Conservation (phyloP, 53 echinoderm and acorn worm species). For the Crossaster papposus region DNA sequence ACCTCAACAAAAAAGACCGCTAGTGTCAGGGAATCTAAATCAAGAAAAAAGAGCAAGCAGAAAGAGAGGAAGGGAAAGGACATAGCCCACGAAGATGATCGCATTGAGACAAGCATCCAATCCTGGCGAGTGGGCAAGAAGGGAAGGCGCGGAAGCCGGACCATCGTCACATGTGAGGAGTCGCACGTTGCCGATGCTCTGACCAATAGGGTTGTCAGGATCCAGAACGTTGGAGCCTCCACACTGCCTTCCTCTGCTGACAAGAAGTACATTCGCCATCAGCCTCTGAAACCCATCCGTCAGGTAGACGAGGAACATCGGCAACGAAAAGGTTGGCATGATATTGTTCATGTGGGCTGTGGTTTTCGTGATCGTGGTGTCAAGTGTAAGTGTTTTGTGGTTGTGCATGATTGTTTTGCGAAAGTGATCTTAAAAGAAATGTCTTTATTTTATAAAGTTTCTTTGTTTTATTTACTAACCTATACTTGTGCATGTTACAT, state of each 20-base stretch:
- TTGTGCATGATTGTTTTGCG: constrained; percentile 9
- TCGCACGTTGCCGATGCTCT: constrained; percentile 24
- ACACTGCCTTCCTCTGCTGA: constrained; percentile 62
- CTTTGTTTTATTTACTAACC: background rate
- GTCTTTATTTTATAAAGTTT: background rate
- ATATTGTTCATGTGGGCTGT: constrained; percentile 53
- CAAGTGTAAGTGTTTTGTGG: constrained; percentile 23
- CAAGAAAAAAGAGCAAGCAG: background rate
- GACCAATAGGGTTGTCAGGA: constrained; percentile 60
- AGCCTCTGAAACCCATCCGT: constrained; percentile 92
- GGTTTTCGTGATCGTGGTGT: constrained; percentile 47
- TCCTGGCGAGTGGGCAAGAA: constrained; percentile 53
- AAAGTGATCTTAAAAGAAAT: background rate
- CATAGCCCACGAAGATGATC: background rate
- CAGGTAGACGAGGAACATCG: constrained; percentile 93
- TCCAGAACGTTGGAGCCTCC: constrained; percentile 69
- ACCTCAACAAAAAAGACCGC: background rate
- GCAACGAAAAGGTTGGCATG: constrained; percentile 86
- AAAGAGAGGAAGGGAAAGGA: background rate
- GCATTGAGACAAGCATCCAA: constrained; percentile 38
- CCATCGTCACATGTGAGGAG: constrained; percentile 55
- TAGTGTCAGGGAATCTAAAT: background rate
- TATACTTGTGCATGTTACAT: background rate
- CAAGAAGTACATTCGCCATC: constrained; percentile 82
- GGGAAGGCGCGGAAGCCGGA: constrained; percentile 22